Evolutionary conservation across 2,113 vertebrate genomes (phyloP), one percentile per base, ranked within the genome.

Genomic region (Psilopogon haemacephalus): DNA sequence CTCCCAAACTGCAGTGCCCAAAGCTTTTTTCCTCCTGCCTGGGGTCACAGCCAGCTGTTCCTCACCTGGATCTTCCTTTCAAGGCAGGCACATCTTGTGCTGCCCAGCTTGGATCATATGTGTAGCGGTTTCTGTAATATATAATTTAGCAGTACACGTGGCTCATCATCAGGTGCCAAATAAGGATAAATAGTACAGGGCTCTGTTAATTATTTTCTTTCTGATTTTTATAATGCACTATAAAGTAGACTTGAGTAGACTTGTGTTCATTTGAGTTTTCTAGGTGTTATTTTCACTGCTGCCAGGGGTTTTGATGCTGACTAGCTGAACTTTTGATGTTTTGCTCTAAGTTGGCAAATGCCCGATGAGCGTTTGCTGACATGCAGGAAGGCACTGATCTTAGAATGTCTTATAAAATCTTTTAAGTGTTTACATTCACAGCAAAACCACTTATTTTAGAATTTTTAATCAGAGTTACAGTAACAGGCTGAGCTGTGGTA

Each of bases 361-460:
- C 40, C 37, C 63, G 44, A 33, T 83, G 69, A 93, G 26, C 19
- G 26, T 93, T 94, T 92, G 37, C 75, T 1, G 6, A 73, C 5
- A 19, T 70, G 55, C 65, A 64, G n/a, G 60, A 76, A 63, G 56
- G 37, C 59, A 78, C 33, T 52, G 32, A 48, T 59, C 12, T 86
- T 84, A 16, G 46, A 89, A 78, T 50, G 48, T 50, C 48, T 50
- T 50, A 24, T 50, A 50, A 50, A 24, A 50, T 24, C 11, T 50
- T 70, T 37, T 83, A 65, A n/a, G 50, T 95, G 71, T 37, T 54
- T 44, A 52, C n/a, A 58, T 87, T 94, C 70, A 75, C 56, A 70
- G 33, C 16, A 84, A 89, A 79, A 32, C 60, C 0, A 2, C 30
- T 84, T 89, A 83, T 89, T 96, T 91, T 82, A 96, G 90, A 95